Base-by-base conservation (phyloP, 2,797 vertebrate species). In the Coilia nasus region DNA sequence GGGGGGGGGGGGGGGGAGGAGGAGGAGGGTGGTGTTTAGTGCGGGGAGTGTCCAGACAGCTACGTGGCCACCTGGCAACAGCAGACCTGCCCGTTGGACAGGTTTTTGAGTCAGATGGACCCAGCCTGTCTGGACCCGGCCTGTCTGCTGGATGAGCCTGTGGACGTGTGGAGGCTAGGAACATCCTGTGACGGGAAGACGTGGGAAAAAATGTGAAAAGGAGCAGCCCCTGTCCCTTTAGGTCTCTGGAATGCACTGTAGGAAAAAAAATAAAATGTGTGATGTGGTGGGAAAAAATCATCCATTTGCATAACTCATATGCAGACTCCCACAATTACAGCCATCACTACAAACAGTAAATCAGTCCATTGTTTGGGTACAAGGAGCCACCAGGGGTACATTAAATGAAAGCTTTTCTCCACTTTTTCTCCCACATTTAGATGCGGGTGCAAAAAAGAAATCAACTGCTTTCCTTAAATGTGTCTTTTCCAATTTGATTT, bases 1-100 rank as follows among this genome's bases (percentile, higher is more conserved):
- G 82, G 82, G 82, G 83, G 25, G 86, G 83, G 67, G 47, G 81
- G 10, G 78, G 50, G 1, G 31, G 47, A 41, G 9, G 15, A 71
- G 41, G 62, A n/a, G 23, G 67, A 17, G 23, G 23, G 62, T 67
- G 50, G 50, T 54, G 50, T 60, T 84, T 71, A 84, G 59, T 83
- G 85, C 83, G 83, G 86, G 84, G 62, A 87, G 60, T 71, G 81
- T 57, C 59, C 57, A 83, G 83, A 83, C 78, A 83, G 35, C 71
- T 78, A 41, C 17, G 6, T 41, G 35, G 71, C 31, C 71, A 78
- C 71, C 71, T 71, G 67, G 67, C 4, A 15, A 47, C 14, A 14
- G 50, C 7, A 14, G 50, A 54, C 50, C 67, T 71, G 28, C 35
- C 71, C 35, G 67, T 78, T 78, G 71, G 71, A 41, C 71, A 78